Conservation (phyloP, 2,113 vertebrate species). For the Panthera tigris region DNA sequence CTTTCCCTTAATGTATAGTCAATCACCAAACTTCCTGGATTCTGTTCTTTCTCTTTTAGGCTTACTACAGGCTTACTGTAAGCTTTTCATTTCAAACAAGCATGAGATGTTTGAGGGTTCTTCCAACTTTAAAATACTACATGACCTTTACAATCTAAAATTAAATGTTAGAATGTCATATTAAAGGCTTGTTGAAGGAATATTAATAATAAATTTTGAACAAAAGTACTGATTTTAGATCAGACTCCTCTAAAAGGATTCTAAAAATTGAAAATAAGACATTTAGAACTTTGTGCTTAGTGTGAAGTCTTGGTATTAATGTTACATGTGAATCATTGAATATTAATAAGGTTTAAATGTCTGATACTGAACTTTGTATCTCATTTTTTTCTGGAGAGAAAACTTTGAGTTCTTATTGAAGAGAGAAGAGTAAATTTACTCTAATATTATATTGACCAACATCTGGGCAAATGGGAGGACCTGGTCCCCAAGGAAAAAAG, state of each 20-base stretch:
- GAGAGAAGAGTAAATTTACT: conserved; percentile 1
- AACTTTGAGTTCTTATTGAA: not conserved
- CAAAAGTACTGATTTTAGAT: not conserved
- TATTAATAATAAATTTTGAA: conserved; percentile 30
- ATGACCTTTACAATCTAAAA: conserved; percentile 17
- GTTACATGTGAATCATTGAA: not conserved
- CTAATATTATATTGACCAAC: not conserved
- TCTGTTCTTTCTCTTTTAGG: not conserved
- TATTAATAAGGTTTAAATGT: conserved; percentile 9
- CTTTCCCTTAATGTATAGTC: not conserved
- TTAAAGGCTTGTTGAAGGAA: not conserved
- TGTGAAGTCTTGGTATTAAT: conserved; percentile 28
- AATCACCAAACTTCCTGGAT: not conserved
- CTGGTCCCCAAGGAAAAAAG: not conserved
- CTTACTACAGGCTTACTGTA: not conserved
- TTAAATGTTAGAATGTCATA: conserved; percentile 22
- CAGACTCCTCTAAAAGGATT: not conserved
- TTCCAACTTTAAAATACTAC: conserved; percentile 27
- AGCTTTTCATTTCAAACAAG: not conserved
- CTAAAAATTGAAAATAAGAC: conserved; percentile 18
- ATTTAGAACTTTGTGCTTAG: conserved; percentile 35
- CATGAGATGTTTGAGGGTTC: not conserved
- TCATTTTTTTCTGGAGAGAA: not conserved
- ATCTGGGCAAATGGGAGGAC: not conserved
- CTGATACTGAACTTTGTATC: not conserved